Evolutionary conservation across 2,888 invertebrate genomes (phyloP), one percentile per base, ranked within the genome.

Genomic region (Dioctria rufipes): DNA sequence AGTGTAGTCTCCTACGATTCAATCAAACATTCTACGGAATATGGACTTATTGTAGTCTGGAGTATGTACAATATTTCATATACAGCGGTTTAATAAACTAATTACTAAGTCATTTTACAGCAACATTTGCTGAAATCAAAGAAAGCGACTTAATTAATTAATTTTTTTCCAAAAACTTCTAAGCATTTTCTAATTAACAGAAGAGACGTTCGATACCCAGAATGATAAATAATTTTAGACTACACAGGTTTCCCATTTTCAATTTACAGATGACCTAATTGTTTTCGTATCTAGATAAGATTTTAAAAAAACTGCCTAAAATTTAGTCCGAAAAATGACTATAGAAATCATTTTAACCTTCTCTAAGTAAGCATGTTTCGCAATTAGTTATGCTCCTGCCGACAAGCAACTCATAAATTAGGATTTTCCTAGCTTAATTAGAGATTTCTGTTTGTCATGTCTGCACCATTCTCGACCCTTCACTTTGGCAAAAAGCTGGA

Each of bases 361-460:
- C n/a, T n/a, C n/a, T n/a, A n/a, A n/a, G n/a, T n/a, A 37, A 77
- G 46, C 63, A 77, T 63, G 49, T 77, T 77, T 77, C 37, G 77
- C 77, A 77, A 77, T 77, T 77, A 77, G 77, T 77, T 63, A 77
- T 63, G 77, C 77, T 39, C 77, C 42, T 25, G 54, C 77, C 77
- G 63, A 43, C 63, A 43, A 63, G n/a, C 63, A 77, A 37, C 49
- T 77, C 77, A 77, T 77, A 77, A 77, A 77, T 77, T 77, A 77
- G 77, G 77, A 77, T 63, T 63, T 63, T 77, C 63, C 63, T 25
- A 63, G 77, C 77, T 77, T 77, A 77, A 77, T 77, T 77, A 77
- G 61, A 37, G 77, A 77, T 77, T 77, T 77, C 63, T 77, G 77
- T 77, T 77, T 77, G 63, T 77, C 77, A 77, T 77, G 77, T 42